phyloP scores from a whole-genome alignment of 2,113 vertebrate genomes.

The Periophthalmodon schlosseri region DNA sequence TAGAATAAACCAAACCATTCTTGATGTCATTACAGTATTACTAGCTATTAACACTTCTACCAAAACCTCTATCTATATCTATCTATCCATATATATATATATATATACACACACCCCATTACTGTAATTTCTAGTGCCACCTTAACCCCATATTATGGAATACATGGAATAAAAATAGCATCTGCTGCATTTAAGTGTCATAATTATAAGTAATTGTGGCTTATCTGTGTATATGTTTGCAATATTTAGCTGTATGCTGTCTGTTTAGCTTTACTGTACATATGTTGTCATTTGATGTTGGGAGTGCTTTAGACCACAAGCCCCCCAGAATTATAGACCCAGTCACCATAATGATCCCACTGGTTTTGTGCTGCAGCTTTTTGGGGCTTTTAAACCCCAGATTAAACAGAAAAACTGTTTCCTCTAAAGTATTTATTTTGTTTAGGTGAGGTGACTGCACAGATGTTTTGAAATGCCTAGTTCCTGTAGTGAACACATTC shows the following conservation, averaged over 20 bases:
- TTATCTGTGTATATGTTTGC: background rate
- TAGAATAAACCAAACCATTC: background rate
- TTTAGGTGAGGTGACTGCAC: background rate
- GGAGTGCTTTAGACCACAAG: background rate
- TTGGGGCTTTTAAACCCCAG: background rate
- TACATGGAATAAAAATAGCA: background rate
- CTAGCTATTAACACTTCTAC: background rate
- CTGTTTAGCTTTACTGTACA: background rate
- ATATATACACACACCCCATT: background rate
- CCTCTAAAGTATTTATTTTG: background rate
- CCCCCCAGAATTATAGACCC: background rate
- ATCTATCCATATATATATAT: too few species aligned
- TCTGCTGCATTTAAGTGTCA: background rate
- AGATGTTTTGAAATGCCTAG: background rate
- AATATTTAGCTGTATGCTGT: background rate
- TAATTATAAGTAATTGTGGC: background rate
- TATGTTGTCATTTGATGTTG: background rate
- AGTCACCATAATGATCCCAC: background rate
- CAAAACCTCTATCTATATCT: background rate
- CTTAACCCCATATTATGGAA: background rate
- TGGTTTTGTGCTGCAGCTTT: background rate
- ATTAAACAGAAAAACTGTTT: background rate
- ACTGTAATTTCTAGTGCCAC: background rate
- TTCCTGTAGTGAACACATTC: conserved; percentile 31
- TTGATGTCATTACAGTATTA: background rate